A percentile compares a stretch with the other conserved stretches of the same genome.
Evolutionary conservation across 92 coral and sea anemone genomes (phyloP).

Genomic region (Anthopleura xanthogrammica): DNA sequence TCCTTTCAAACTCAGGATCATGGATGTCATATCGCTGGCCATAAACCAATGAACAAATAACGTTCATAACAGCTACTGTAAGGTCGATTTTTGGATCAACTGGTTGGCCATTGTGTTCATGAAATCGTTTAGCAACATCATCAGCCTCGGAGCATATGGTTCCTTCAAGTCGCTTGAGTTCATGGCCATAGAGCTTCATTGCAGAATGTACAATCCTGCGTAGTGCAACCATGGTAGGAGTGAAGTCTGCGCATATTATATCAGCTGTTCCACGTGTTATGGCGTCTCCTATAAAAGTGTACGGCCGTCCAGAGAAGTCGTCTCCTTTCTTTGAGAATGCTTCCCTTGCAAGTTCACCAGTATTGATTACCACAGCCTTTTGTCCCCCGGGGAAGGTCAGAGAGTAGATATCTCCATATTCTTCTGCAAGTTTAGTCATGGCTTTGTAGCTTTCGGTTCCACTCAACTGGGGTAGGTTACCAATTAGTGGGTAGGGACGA

Average conservation of each 20-base stretch:
- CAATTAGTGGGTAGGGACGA: slow-evolving; percentile 59
- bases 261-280: slow-evolving; percentile 54
- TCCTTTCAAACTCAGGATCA: slow-evolving; percentile 69
- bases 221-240: slow-evolving; percentile 55
- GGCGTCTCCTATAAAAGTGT: slow-evolving; percentile 46
- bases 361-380: slow-evolving; percentile 56
- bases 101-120: slow-evolving; percentile 47
- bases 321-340: slow-evolving; percentile 59
- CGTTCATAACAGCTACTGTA: slow-evolving; percentile 56
- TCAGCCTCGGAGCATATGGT: slow-evolving; percentile 57
- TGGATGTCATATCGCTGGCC: slow-evolving; percentile 72
- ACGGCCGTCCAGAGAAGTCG: slow-evolving; percentile 70
- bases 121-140: slow-evolving; percentile 41
- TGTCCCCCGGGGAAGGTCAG: slow-evolving; percentile 60
- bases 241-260: slow-evolving; percentile 70
- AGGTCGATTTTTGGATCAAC: slow-evolving; percentile 71
- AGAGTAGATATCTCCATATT: slow-evolving; percentile 65
- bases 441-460: slow-evolving; percentile 52
- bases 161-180: slow-evolving; percentile 52
- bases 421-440: slow-evolving; percentile 50
- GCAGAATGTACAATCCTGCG: slow-evolving; percentile 77
- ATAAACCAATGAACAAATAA: slow-evolving; percentile 68
- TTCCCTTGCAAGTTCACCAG: slow-evolving; percentile 59
- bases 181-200: slow-evolving; percentile 64
- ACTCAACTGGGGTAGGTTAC: slow-evolving; percentile 42